Base-by-base conservation (phyloP, 2,113 vertebrate genomes). In the Orthonyx spaldingii region DNA sequence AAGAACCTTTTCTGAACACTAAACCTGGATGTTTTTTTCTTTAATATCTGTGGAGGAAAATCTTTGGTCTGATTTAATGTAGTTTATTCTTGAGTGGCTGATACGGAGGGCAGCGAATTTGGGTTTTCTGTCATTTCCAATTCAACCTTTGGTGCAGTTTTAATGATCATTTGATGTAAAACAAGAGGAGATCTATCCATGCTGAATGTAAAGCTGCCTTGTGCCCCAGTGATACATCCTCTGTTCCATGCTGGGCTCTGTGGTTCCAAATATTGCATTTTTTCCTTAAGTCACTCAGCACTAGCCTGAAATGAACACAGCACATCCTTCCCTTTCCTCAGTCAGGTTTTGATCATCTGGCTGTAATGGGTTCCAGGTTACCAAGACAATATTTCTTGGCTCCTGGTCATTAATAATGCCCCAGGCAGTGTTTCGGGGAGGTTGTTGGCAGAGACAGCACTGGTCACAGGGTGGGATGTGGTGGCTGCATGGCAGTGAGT, bases 221-320 rank as follows among this genome's bases (percentile, higher is more conserved):
- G 28, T 42, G 68, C 55, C 46, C 17, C 49, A 16, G 23, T 32
- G 21, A 32, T 27, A 10, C 3, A 7, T 47, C 39, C 16, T 52
- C 11, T 42, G 13, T 68, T 23, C 33, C 37, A 0, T 2, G 4
- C 41, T 6, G 2, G 30, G 8, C 13, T 35, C 16, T 1, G 3
- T 6, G 10, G 12, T 41, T 53, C 50, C 30, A 20, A 64, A 37
- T 39, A 53, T 41, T 11, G 5, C 32, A 5, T 13, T 32, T 63
- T 65, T 68, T 64, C 41, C 8, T 75, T 23, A 8, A 63, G 47
- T 41, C 13, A 8, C 18, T 42, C 11, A 27, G 21, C 23, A 16
- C 35, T 18, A 12, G 21, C 16, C 35, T 53, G 39, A 30, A 76
- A 27, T 20, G 26, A 19, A 27, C 63, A 13, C 22, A 79, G 33